phyloP scores from a whole-genome alignment of 2,888 invertebrate species.

The Julus scandinavius region DNA sequence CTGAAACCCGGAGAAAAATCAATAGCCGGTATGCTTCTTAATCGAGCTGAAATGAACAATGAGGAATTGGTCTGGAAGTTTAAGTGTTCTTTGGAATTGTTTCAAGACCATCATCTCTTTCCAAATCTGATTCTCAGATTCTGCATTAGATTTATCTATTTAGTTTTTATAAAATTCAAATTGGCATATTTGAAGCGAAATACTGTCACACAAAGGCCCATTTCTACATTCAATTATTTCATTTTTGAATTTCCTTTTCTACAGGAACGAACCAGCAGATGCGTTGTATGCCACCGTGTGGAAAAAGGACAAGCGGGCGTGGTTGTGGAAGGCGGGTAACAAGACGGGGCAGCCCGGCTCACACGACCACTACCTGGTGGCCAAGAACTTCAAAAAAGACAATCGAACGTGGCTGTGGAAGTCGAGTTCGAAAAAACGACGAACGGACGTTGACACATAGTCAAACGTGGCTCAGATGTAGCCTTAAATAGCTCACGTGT shows the following conservation, averaged over 20 bases:
- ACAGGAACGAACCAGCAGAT: slow-evolving; percentile 33
- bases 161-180: too few species aligned
- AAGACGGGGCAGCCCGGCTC: slow-evolving; percentile 42
- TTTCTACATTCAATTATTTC: not conserved
- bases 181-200: too few species aligned
- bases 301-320: slow-evolving; percentile 57
- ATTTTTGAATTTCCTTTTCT: not conserved
- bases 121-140: too few species aligned
- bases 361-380: slow-evolving; percentile 43
- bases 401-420: slow-evolving; percentile 58
- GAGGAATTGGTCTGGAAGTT: not conserved
- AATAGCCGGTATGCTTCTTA: not conserved
- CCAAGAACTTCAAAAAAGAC: slow-evolving; percentile 57
- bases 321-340: slow-evolving; percentile 57
- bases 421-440: slow-evolving; percentile 50
- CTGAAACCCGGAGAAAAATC: not conserved
- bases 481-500: slow-evolving; percentile 37
- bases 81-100: too few species aligned
- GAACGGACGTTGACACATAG: not conserved
- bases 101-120: too few species aligned
- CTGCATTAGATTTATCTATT: too few species aligned
- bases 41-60: not conserved
- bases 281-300: slow-evolving; percentile 54
- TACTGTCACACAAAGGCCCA: not conserved
- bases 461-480: not conserved